phyloP scores from a whole-genome alignment of 2,113 vertebrate species.

The Rhinoderma darwinii region DNA sequence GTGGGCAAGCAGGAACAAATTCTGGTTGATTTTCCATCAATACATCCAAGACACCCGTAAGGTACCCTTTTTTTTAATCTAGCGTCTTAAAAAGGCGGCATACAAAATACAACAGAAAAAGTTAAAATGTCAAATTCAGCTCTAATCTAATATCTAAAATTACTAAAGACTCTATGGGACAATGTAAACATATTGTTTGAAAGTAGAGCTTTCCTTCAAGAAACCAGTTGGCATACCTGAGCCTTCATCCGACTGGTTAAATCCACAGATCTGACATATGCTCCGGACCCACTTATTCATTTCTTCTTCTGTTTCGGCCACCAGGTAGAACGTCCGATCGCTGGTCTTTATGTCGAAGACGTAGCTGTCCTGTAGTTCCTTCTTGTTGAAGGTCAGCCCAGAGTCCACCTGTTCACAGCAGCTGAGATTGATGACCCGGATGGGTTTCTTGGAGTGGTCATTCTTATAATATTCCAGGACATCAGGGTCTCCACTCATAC shows the following conservation, averaged over 20 bases:
- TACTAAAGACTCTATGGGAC: too few relatives aligned
- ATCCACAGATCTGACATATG: conserved; percentile 98
- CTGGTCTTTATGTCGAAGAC: conserved; percentile 98
- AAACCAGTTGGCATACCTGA: conserved; percentile 75
- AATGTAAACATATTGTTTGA: too few relatives aligned
- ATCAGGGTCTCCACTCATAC: conserved; percentile 96
- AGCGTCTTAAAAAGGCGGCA: too few relatives aligned
- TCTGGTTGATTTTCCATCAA: too few relatives aligned
- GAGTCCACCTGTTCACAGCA: conserved; percentile 97
- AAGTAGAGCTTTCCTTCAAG: background rate
- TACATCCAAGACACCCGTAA: too few relatives aligned
- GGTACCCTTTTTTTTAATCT: too few relatives aligned
- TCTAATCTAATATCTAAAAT: too few relatives aligned
- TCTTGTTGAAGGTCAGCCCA: conserved; percentile 95
- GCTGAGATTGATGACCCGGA: conserved; percentile 94
- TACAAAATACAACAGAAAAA: too few relatives aligned
- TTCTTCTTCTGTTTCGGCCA: conserved; percentile 95
- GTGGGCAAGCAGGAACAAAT: too few relatives aligned
- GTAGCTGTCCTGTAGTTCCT: conserved; percentile 97
- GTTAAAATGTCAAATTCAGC: too few relatives aligned
- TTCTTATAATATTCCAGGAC: conserved; percentile 99
- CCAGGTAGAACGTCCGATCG: conserved; percentile 96
- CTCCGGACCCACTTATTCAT: conserved; percentile 99
- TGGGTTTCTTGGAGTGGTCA: conserved; percentile 94
- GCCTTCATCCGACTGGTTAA: conserved; percentile 94